These are phyloP conservation scores for Trochalopteron elliotii DNA, from an alignment of 2,113 vertebrate genomes.

Conservation along the genomic window DNA sequence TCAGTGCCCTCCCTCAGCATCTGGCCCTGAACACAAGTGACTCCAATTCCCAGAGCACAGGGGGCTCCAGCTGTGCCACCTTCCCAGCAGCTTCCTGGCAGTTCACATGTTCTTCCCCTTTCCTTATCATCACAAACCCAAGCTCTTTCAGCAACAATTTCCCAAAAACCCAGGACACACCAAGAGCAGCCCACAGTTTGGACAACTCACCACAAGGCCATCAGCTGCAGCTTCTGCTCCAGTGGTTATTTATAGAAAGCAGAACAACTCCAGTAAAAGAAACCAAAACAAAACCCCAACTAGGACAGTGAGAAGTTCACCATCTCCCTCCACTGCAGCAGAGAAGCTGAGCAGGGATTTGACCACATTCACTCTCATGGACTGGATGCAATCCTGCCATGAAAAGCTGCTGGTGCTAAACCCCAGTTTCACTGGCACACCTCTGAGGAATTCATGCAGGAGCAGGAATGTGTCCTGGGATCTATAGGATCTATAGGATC, in stretches of 20 bases:
- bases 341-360: not conserved
- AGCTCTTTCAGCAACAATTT: not conserved
- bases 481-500: rapidly evolving
- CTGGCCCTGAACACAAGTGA: not conserved
- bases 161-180: not conserved
- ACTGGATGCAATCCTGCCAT: not conserved
- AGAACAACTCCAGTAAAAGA: conserved; percentile 13
- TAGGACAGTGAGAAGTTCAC: not conserved
- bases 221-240: not conserved
- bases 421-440: not conserved
- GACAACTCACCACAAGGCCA: not conserved
- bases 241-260: conserved; percentile 4
- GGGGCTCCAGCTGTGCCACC: not conserved
- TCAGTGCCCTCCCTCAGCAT: not conserved
- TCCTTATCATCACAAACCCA: not conserved
- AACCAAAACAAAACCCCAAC: not conserved
- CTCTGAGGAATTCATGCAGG: not conserved
- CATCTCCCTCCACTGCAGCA: not conserved
- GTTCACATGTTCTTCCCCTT: not conserved
- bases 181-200: not conserved
- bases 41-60: not conserved
- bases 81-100: not conserved
- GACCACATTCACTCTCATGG: not conserved
- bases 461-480: not conserved
- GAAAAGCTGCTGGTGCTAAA: not conserved